Conservation (phyloP, 2,797 vertebrate genomes). For the Notoglanidium macrostoma region DNA sequence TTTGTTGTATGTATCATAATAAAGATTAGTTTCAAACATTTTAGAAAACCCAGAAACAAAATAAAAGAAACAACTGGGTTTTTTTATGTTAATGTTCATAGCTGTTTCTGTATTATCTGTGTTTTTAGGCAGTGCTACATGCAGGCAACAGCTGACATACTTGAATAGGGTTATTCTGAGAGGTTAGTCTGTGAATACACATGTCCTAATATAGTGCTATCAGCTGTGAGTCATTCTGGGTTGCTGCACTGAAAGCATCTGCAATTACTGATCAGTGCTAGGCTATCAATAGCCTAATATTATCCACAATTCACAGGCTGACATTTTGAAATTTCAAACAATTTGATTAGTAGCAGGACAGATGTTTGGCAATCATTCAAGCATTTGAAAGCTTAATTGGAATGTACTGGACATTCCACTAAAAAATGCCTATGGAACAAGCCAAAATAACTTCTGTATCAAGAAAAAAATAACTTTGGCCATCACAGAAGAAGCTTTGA, state of each 20-base stretch:
- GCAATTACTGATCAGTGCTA: conserved; percentile 15
- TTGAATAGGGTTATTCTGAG: conserved; percentile 63
- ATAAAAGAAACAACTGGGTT: not conserved
- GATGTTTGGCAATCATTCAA: not conserved
- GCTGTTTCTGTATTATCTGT: conserved; percentile 5
- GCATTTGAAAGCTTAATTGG: not conserved
- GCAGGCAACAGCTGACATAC: conserved; percentile 66
- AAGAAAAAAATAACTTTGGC: not conserved
- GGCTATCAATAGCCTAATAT: not conserved
- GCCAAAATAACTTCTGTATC: not conserved
- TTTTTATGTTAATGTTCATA: not conserved
- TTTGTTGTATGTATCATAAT: not conserved
- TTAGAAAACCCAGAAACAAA: not conserved
- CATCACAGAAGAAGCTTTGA: not conserved
- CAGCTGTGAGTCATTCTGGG: not conserved
- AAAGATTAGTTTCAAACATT: not conserved
- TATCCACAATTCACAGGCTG: no score
- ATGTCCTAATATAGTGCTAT: conserved; percentile 74
- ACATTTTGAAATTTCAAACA: not conserved
- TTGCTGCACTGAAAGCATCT: not conserved
- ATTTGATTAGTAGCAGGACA: not conserved
- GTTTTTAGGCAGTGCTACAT: conserved; percentile 13
- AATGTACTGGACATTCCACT: not conserved
- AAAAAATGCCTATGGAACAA: not conserved
- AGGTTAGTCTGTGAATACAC: conserved; percentile 58